Percentiles rank a stretch among this genome's conserved stretches.
Evolutionary conservation across 2,113 vertebrate species (phyloP).

Genomic region (Sakesphorus luctuosus): DNA sequence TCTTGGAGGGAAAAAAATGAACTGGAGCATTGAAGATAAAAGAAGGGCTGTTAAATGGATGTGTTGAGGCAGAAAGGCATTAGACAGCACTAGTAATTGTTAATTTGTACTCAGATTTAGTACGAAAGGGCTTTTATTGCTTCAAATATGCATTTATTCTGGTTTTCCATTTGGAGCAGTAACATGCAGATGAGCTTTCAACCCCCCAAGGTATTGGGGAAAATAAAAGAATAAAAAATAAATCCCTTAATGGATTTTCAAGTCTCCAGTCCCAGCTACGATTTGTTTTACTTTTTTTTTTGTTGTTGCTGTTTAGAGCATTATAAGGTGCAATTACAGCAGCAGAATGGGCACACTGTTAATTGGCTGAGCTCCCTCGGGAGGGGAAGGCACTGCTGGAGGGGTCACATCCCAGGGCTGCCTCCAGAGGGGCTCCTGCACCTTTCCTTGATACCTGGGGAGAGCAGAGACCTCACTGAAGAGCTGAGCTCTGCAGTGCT

Average conservation of each 20-base stretch:
- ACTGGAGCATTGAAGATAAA: slow-evolving; percentile 55
- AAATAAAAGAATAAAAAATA: slow-evolving; percentile 41
- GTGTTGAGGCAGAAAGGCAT: slow-evolving; percentile 66
- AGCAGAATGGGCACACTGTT: background rate
- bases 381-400: background rate
- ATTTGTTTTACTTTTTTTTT: background rate
- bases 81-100: slow-evolving; percentile 64
- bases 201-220: slow-evolving; percentile 47
- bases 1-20: slow-evolving; percentile 26
- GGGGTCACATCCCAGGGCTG: background rate
- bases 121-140: slow-evolving; percentile 59
- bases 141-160: slow-evolving; percentile 65
- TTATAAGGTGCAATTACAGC: background rate
- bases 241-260: slow-evolving; percentile 54
- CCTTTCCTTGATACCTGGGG: rapidly evolving
- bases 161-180: slow-evolving; percentile 56
- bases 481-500: background rate
- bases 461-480: rapidly evolving
- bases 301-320: background rate
- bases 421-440: background rate
- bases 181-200: slow-evolving; percentile 48
- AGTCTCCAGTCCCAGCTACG: background rate
- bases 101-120: slow-evolving; percentile 69
- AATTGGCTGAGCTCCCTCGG: background rate
- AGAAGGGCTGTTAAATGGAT: slow-evolving; percentile 56